phyloP scores from a whole-genome alignment of 2,797 vertebrate genomes.

The Dromococcyx pavoninus region DNA sequence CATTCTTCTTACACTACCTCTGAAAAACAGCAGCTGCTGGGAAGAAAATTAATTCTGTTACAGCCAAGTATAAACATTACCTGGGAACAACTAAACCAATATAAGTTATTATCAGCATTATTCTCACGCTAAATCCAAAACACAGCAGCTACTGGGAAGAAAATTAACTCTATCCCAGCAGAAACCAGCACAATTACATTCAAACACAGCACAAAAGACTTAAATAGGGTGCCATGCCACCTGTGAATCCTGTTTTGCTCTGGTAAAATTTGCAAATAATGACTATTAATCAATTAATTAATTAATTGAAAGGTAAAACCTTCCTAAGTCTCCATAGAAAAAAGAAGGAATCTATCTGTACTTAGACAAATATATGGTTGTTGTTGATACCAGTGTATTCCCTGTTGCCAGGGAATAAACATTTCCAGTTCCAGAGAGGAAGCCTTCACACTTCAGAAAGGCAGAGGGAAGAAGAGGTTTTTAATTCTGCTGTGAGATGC shows the following conservation, averaged over 20 bases:
- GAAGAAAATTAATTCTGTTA: no score
- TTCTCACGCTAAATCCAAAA: no score
- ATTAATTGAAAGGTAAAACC: not conserved
- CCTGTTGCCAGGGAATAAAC: not conserved
- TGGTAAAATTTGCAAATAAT: not conserved
- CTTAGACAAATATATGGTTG: not conserved
- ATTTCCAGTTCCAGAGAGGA: not conserved
- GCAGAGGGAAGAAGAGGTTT: constrained; percentile 10
- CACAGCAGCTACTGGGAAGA: no score
- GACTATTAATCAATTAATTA: not conserved
- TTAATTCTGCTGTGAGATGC: not conserved
- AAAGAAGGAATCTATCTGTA: not conserved
- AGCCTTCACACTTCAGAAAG: constrained; percentile 19
- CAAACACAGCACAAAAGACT: not conserved
- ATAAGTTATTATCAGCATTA: no score
- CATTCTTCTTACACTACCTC: no score
- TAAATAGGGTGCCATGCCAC: not conserved
- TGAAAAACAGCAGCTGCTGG: no score
- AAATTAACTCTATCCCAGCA: no score
- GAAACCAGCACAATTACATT: not conserved
- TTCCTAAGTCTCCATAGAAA: not conserved
- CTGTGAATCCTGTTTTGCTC: not conserved
- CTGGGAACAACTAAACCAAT: no score
- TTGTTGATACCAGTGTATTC: not conserved
- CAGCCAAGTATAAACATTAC: no score